Evolutionary conservation across 2,797 vertebrate genomes (phyloP).

Genomic region (Betta splendens): DNA sequence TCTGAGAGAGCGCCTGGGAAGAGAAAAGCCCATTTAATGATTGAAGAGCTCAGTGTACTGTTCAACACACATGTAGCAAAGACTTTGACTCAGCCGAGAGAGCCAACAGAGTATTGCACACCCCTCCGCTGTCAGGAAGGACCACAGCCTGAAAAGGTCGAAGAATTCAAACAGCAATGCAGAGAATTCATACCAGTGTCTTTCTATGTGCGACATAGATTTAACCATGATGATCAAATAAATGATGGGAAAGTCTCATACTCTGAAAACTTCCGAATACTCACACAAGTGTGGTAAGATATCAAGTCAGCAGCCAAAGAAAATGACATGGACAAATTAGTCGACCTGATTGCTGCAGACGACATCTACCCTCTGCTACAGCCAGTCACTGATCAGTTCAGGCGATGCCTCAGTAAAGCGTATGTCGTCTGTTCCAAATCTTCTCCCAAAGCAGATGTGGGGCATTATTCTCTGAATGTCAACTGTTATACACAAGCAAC

Average conservation of each 20-base stretch:
- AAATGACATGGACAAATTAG: slow-evolving; percentile 74
- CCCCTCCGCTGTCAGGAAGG: slow-evolving; percentile 84
- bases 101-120: slow-evolving; percentile 52
- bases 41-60: slow-evolving; percentile 87
- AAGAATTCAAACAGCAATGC: slow-evolving; percentile 66
- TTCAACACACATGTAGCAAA: slow-evolving; percentile 81
- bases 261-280: slow-evolving; percentile 68
- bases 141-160: slow-evolving; percentile 66
- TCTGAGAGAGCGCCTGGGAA: slow-evolving; percentile 75
- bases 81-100: slow-evolving; percentile 66
- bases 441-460: slow-evolving; percentile 31
- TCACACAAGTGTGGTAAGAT: slow-evolving; percentile 80
- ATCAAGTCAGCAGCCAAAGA: slow-evolving; percentile 68
- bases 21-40: slow-evolving; percentile 84
- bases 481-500: slow-evolving; percentile 86
- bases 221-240: too few species aligned
- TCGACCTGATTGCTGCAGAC: slow-evolving; percentile 85
- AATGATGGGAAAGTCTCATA: slow-evolving; percentile 1
- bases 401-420: slow-evolving; percentile 75
- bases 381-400: slow-evolving; percentile 74
- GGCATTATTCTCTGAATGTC: slow-evolving; percentile 83
- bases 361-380: slow-evolving; percentile 86
- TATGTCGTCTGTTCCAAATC: slow-evolving; percentile 74
- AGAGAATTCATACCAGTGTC: slow-evolving; percentile 80
- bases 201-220: slow-evolving; percentile 77